Conservation (phyloP, 2,888 invertebrate genomes). For the Eupithecia insigniata region DNA sequence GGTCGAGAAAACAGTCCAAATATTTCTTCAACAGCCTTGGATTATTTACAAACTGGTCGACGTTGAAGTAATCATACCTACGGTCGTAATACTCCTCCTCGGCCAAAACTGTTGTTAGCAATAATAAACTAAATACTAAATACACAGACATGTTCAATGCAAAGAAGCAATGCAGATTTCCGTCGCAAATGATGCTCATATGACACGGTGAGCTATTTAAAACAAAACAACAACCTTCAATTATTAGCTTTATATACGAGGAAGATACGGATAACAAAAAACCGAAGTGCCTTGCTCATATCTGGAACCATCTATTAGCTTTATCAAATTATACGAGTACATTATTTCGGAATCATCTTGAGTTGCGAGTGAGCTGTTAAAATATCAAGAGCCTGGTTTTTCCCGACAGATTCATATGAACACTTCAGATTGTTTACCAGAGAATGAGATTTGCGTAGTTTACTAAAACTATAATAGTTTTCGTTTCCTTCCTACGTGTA, state of each 20-base stretch:
- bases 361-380: conserved; percentile 19
- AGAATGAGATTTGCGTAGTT: neutral
- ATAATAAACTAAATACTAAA: conserved; percentile 42
- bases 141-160: conserved; percentile 35
- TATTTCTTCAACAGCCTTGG: conserved; percentile 87
- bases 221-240: conserved; percentile 59
- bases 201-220: conserved; percentile 62
- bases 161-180: conserved; percentile 9
- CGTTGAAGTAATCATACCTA: conserved; percentile 87
- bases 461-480: neutral
- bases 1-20: conserved; percentile 83
- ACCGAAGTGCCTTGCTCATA: conserved; percentile 48
- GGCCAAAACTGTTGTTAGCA: conserved; percentile 39
- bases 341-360: conserved; percentile 24
- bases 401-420: conserved; percentile 16
- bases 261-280: conserved; percentile 49
- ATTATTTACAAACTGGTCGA: conserved; percentile 87
- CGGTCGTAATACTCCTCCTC: conserved; percentile 62
- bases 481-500: no score
- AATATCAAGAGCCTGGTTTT: conserved; percentile 22
- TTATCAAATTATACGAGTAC: conserved; percentile 19
- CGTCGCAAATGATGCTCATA: conserved; percentile 53
- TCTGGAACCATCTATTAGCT: conserved; percentile 36
- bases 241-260: conserved; percentile 50
- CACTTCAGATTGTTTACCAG: conserved; percentile 8